Percentiles rank a stretch among this genome's conserved stretches.
Conservation (phyloP, 1,140 invertebrate species). For the Ooceraea biroi region DNA sequence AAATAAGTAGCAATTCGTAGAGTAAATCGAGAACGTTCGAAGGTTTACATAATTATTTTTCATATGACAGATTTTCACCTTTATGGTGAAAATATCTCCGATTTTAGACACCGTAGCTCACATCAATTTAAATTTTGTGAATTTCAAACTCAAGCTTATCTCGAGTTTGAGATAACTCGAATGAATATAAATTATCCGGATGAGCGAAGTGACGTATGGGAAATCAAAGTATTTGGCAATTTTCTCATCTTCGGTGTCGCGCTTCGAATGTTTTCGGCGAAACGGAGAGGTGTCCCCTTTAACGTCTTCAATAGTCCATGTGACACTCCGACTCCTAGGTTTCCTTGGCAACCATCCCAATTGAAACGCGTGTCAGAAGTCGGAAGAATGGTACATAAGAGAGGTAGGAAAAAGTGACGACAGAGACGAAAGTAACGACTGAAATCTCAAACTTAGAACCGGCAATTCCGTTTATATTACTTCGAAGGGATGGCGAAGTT, state of each 20-base stretch:
- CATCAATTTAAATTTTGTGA: no score
- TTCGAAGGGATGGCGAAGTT: constrained; percentile 41
- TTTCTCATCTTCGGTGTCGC: constrained; percentile 3
- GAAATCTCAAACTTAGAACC: constrained; percentile 85
- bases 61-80: background rate
- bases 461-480: constrained; percentile 76
- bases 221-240: constrained; percentile 13
- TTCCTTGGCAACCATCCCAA: constrained; percentile 84
- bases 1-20: background rate
- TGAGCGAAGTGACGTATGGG: background rate
- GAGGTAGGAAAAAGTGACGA: constrained; percentile 74
- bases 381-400: constrained; percentile 75
- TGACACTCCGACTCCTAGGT: constrained; percentile 83
- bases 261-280: constrained; percentile 74
- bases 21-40: background rate
- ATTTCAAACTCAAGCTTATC: background rate
- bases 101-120: background rate
- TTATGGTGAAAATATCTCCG: background rate
- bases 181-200: constrained; percentile 18
- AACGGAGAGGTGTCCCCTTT: constrained; percentile 82
- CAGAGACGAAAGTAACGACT: constrained; percentile 67
- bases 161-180: background rate
- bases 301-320: constrained; percentile 84
- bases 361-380: constrained; percentile 84
- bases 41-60: background rate